Evolutionary conservation across 2,113 vertebrate genomes (phyloP), one percentile per base, ranked within the genome.

Genomic region (Leucoraja erinaceus): DNA sequence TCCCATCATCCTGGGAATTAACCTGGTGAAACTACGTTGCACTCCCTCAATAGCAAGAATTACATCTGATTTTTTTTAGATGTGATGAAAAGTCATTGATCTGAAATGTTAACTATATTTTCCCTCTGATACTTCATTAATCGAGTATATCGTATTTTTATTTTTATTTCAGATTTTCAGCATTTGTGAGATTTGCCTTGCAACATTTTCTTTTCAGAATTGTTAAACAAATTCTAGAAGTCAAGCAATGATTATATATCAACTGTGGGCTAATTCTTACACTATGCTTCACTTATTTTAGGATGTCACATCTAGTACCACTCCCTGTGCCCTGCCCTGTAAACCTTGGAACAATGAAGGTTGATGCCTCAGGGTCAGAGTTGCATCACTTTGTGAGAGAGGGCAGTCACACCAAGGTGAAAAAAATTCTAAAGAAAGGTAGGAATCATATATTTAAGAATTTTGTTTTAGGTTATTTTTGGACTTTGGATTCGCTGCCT

Each of bases 401-500:
- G 86, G 96, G 96, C n/a, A 97, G 96, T 93, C 94, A 94, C 28
- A 74, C 92, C 4, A 97, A 97, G 94, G 94, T 97, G 93, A 97
- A 98, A 94, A 97, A 96, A 93, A 94, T 98, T 10, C 96, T 98
- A 10, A 97, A 96, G 92, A 97, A 96, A 96, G 97, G 97, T 97
- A 95, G 94, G 94, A 93, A 22, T 22, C 12, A 63, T 59, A 25
- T 4, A 31, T 77, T 76, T 74, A 33, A 91, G 31, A 18, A 91
- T 74, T 72, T 33, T 72, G 28, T 86, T 63, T 88, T 88, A 88
- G 83, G 5, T 63, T 63, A 31, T 14, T 56, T n/a, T 66, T 33
- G 56, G 83, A 59, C 59, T 31, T 81, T 54, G 38, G 78, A 81
- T 81, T 81, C 54, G 47, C 78, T 83, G 47, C 56, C 25, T 56